Conservation (phyloP, 2,888 invertebrate genomes). For the Microdon myrmicae region DNA sequence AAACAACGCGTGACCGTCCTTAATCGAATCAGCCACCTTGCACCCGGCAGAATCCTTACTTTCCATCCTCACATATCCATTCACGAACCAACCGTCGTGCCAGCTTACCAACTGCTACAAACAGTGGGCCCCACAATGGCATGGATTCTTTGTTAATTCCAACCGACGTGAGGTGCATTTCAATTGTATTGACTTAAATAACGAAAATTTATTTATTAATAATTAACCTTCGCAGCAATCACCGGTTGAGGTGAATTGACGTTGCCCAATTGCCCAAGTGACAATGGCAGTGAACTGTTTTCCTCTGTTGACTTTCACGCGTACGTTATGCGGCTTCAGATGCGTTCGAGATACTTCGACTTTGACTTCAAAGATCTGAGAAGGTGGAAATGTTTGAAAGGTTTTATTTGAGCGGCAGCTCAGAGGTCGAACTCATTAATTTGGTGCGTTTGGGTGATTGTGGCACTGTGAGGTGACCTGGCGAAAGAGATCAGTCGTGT, state of each 20-base stretch:
- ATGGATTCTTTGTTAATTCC: conserved; percentile 13
- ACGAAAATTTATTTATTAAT: conserved; percentile 14
- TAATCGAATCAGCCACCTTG: conserved; percentile 22
- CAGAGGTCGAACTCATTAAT: not conserved
- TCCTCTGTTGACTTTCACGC: conserved; percentile 2
- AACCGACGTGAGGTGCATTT: not conserved
- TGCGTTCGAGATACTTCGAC: not conserved
- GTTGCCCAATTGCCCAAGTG: conserved; percentile 19
- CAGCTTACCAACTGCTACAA: not conserved
- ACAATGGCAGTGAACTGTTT: conserved; percentile 29
- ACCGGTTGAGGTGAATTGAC: conserved; percentile 8
- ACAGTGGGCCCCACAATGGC: too few relatives aligned
- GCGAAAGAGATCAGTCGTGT: conserved; percentile 12
- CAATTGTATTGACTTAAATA: too few relatives aligned
- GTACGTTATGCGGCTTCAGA: not conserved
- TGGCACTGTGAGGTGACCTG: conserved; percentile 8
- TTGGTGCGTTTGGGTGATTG: not conserved
- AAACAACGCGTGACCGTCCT: conserved; percentile 8
- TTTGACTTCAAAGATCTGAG: not conserved
- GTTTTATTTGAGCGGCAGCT: too few relatives aligned
- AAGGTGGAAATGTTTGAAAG: too few relatives aligned
- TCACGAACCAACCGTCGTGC: conserved; percentile 10
- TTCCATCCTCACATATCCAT: conserved; percentile 5
- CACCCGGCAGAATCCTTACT: conserved; percentile 17
- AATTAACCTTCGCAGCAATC: conserved; percentile 21